Conservation (phyloP, 2,797 vertebrate species). For the Myoxocephalus aenaeus region DNA sequence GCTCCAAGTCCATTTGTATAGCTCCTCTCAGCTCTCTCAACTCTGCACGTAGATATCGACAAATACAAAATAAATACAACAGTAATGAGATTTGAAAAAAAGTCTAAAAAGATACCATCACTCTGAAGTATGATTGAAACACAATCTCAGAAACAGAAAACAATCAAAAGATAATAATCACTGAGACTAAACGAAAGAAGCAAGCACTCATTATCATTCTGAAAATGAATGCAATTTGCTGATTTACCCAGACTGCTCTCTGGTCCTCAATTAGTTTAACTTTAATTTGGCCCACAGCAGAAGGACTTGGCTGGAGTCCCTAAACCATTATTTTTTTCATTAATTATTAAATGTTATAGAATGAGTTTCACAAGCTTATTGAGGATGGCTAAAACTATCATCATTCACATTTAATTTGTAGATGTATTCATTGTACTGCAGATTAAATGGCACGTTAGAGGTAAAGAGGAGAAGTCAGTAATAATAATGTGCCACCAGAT, state of each 20-base stretch:
- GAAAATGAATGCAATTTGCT: not conserved
- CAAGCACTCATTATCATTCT: not conserved
- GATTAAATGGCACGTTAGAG: not conserved
- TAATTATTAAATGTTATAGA: constrained; percentile 2
- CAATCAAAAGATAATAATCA: constrained; percentile 8
- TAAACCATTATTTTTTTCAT: not conserved
- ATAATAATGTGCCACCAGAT: constrained; percentile 73
- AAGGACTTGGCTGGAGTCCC: not conserved
- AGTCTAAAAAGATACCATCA: not conserved
- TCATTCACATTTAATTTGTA: constrained; percentile 8
- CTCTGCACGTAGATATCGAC: constrained; percentile 56
- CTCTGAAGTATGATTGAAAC: not conserved
- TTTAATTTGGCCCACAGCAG: not conserved
- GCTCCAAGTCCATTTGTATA: constrained; percentile 70
- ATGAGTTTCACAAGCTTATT: constrained; percentile 9
- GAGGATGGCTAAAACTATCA: not conserved
- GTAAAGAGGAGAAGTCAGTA: not conserved
- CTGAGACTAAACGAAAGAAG: not conserved
- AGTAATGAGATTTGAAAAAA: not conserved
- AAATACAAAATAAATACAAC: constrained; percentile 40
- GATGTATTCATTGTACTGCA: constrained; percentile 16
- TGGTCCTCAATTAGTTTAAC: constrained; percentile 12
- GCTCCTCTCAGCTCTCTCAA: constrained; percentile 72
- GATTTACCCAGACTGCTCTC: not conserved
- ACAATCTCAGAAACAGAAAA: constrained; percentile 9